Base-by-base conservation (phyloP, 2,113 vertebrate species). In the Notarius quadriscutis region DNA sequence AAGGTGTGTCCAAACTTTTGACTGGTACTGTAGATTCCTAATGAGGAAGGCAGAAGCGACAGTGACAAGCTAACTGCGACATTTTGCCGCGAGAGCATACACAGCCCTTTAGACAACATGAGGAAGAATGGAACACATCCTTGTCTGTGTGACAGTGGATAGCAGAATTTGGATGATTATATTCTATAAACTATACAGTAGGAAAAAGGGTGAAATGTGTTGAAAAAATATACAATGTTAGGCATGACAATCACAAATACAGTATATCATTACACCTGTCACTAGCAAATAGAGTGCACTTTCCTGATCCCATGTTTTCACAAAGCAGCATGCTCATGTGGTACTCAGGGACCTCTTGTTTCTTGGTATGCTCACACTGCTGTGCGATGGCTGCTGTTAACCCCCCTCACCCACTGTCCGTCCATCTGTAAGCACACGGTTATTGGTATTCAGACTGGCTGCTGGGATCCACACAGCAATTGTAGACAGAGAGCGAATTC, bases 361-460 rank as follows among this genome's bases (percentile, higher is more conserved):
- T 69, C 53, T 74, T 27, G 27, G 18, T 69, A 74, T 63, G 62
- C 84, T 86, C 81, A 62, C 67, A 85, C 65, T 34, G 84, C 84
- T 50, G 83, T 83, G 82, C 81, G 79, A 75, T 74, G 69, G n/a
- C 86, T 51, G 58, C 67, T 63, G 63, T 78, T 85, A 85, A 77
- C 83, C 74, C 67, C 50, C 58, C 67, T 55, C 63, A 65, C 34
- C 84, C 86, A 86, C 89, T 85, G 87, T 86, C 87, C 90, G 92
- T 93, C 92, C 91, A 88, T 91, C 93, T 90, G 87, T 91, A 92
- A 93, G 93, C 92, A 91, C 90, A 91, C 93, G 93, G 93, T 95
- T 95, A 95, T 95, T 95, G 94, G 93, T 95, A 96, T 95, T 95
- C 95, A 93, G 92, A 95, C 93, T 92, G 94, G 95, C 95, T 95